Percentiles rank a stretch among this genome's conserved stretches.
phyloP scores from a whole-genome alignment of 1,140 invertebrate species.

The Ceratosolen solmsi region DNA sequence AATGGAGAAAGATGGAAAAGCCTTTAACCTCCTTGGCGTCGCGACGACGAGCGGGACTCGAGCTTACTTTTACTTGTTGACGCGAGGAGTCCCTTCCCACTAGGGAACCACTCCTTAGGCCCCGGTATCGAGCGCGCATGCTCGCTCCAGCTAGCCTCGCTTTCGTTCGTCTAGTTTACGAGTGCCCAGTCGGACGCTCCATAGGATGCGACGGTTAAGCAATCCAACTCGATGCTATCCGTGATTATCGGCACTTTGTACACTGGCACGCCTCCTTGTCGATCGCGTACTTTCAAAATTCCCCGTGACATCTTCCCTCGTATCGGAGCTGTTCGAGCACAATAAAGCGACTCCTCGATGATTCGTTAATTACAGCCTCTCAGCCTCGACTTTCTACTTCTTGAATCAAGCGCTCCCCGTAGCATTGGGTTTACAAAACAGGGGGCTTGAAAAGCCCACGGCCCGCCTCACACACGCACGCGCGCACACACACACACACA shows the following conservation, averaged over 20 bases:
- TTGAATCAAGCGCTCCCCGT: neutral
- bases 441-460: neutral
- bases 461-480: too few relatives aligned
- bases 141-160: neutral
- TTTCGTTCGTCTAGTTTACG: slow-evolving; percentile 11
- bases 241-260: too few relatives aligned
- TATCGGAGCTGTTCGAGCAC: neutral
- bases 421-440: neutral
- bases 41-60: neutral
- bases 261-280: too few relatives aligned
- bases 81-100: neutral
- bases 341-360: neutral
- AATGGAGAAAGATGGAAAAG: neutral
- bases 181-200: neutral
- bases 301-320: too few relatives aligned
- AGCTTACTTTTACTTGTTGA: slow-evolving; percentile 17
- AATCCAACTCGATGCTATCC: neutral
- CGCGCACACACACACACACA: too few relatives aligned
- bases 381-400: neutral
- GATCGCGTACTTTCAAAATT: neutral
- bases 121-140: neutral
- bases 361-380: neutral
- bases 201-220: neutral
- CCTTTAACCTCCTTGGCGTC: neutral
- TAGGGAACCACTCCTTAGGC: neutral